Conservation (phyloP, 2,888 invertebrate species). For the Heliothis peltigera region DNA sequence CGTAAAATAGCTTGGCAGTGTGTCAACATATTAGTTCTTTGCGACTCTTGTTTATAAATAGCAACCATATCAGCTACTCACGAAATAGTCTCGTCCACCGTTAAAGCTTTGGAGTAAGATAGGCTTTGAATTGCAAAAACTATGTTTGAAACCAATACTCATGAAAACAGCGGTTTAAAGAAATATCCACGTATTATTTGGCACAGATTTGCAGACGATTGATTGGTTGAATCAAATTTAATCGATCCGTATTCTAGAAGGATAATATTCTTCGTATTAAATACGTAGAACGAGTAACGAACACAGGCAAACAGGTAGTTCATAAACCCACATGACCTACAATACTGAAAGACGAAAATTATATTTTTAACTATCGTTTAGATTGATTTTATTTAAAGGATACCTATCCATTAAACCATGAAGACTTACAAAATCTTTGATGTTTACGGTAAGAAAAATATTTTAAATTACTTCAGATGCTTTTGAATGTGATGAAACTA, state of each 20-base stretch:
- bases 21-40: conserved; percentile 60
- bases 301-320: too few species aligned
- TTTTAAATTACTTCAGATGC: neutral
- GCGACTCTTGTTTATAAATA: conserved; percentile 53
- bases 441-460: neutral
- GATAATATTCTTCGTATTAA: neutral
- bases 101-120: conserved; percentile 18
- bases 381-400: too few species aligned
- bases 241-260: neutral
- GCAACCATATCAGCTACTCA: conserved; percentile 46
- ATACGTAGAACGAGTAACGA: too few species aligned
- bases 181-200: neutral
- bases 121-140: neutral
- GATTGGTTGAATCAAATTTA: neutral
- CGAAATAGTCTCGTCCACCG: conserved; percentile 37
- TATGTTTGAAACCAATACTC: neutral
- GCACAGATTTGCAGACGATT: too few species aligned
- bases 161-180: neutral
- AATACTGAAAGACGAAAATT: too few species aligned
- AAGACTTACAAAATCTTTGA: neutral
- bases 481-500: conserved; percentile 17
- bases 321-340: too few species aligned
- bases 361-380: too few species aligned
- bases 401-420: too few species aligned
- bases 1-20: conserved; percentile 62